Evolutionary conservation across 2,113 vertebrate genomes (phyloP).

Genomic region (Petrocephalus microphthalmus): DNA sequence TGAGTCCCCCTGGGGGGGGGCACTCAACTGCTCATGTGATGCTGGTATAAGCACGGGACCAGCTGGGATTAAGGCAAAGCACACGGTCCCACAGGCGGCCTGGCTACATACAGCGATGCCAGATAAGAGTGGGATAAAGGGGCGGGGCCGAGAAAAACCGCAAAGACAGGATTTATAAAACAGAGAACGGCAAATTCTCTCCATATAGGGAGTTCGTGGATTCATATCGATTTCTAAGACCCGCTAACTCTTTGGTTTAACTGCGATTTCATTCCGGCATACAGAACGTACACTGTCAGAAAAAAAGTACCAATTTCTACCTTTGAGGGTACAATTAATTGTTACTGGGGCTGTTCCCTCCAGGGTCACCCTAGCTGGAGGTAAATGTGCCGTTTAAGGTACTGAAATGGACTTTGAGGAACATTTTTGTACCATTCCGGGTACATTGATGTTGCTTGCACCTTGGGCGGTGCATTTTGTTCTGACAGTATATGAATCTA

Average conservation of each 20-base stretch:
- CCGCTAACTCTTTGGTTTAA: neutral
- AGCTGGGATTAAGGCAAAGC: slow-evolving; percentile 42
- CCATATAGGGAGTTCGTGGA: neutral
- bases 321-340: too few relatives aligned
- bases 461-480: too few relatives aligned
- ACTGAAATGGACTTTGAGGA: too few relatives aligned
- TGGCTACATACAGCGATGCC: neutral
- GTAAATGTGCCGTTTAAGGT: too few relatives aligned
- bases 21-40: slow-evolving; percentile 56
- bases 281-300: neutral
- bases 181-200: neutral
- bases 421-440: too few relatives aligned
- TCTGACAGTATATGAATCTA: neutral
- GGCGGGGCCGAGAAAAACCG: neutral
- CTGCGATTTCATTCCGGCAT: neutral
- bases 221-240: neutral
- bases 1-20: slow-evolving; percentile 6
- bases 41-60: slow-evolving; percentile 45
- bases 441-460: too few relatives aligned
- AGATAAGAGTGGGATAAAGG: neutral
- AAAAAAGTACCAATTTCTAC: too few relatives aligned
- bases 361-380: too few relatives aligned
- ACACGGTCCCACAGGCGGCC: slow-evolving; percentile 1
- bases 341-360: too few relatives aligned
- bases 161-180: neutral